Percentiles rank a stretch among this genome's conserved stretches.
Conservation (phyloP, 2,113 vertebrate genomes). For the Colistium nudipinnis region DNA sequence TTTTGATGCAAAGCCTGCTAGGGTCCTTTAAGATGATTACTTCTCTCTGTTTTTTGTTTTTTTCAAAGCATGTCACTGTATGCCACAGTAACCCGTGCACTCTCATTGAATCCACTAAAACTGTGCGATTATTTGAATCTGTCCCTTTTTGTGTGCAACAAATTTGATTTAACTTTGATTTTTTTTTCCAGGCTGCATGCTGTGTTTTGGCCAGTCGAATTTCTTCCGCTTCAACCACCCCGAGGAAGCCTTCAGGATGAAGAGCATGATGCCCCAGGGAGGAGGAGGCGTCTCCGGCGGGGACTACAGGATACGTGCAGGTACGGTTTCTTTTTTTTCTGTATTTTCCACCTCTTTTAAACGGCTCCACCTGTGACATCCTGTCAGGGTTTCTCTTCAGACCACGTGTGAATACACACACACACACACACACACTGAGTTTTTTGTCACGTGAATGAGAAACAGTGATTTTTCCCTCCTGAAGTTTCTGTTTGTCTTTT, state of each 20-base stretch:
- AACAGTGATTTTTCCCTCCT: background rate
- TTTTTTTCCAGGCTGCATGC: constrained; percentile 88
- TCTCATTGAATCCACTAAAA: background rate
- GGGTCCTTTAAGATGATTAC: background rate
- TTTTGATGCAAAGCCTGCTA: background rate
- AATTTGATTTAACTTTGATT: background rate
- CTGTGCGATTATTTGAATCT: background rate
- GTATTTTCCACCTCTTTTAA: constrained; percentile 15
- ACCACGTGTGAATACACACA: constrained; percentile 13
- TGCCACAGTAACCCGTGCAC: background rate
- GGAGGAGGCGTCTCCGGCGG: constrained; percentile 61
- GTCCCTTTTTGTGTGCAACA: background rate
- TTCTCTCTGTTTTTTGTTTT: background rate
- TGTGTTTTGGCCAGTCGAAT: constrained; percentile 94
- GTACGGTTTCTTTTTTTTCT: constrained; percentile 17
- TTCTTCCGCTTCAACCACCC: constrained; percentile 98
- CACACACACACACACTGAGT: constrained; percentile 14
- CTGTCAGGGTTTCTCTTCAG: background rate
- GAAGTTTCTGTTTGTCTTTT: constrained; percentile 20
- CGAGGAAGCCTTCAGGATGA: constrained; percentile 95
- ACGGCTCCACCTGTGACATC: background rate
- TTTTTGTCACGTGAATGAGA: constrained; percentile 36
- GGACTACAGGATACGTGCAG: constrained; percentile 66
- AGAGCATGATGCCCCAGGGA: constrained; percentile 89
- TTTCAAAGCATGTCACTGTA: too few species aligned